Evolutionary conservation across 2,888 invertebrate species (phyloP), one percentile per base, ranked within the genome.

Genomic region (Agonopterix subpropinquella): DNA sequence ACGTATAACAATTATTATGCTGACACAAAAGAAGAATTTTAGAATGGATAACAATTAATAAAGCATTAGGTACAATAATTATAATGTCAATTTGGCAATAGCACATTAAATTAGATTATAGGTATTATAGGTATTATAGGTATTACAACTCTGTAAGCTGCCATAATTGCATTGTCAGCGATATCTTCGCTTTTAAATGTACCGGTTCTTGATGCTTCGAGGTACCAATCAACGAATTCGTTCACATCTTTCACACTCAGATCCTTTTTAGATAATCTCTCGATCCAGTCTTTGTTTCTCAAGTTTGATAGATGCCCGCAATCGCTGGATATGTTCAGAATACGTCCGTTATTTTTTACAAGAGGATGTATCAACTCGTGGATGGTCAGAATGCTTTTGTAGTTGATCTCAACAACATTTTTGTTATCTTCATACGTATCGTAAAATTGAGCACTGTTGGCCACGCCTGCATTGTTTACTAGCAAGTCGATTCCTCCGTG

Each of bases 301-400:
- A 94, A 80, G 43, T 84, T 82, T 0, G 86, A 82, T 4, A 93
- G 76, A 59, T 91, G 91, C 0, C 94, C 94, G 43, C 86, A 87
- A 46, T 90, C 89, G 64, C 94, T 94, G 1, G 94, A 93, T 0
- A 95, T 75, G 67, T 95, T 93, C 0, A 95, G 90, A 9, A 95
- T 92, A 41, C 93, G 89, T 0, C 93, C 94, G 64, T 92, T 90
- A 13, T 90, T 75, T 45, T 89, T 81, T 4, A 96, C 73, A 7
- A 95, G 60, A 0, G 95, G 94, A 70, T 93, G 94, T 8, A 96
- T 70, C 0, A 88, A 70, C 44, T 92, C 84, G 61, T 93, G 93
- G 4, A 92, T 84, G 52, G 85, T 84, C 46, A 92, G 63, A 11
- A 92, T 81, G n/a, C 90, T 89, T 65, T 89, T 92, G 67, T 92